Evolutionary conservation across 2,797 vertebrate genomes (phyloP).

Genomic region (Mico argentatus): DNA sequence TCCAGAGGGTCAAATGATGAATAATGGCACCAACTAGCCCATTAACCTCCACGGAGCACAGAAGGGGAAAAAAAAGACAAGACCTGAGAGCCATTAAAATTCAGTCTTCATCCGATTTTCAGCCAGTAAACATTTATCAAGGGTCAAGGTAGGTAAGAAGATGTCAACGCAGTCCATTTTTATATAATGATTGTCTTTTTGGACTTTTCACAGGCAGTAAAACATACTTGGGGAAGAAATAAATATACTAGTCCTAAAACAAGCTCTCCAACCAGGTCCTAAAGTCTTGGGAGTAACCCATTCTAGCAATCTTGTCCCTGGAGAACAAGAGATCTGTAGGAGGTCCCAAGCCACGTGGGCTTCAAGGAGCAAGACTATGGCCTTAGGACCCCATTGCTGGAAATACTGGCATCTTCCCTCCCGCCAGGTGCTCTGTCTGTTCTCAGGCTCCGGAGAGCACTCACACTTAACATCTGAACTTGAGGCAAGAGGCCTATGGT

Average conservation of each 20-base stretch:
- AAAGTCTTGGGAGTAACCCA: not conserved
- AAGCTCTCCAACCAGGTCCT: not conserved
- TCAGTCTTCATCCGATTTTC: conserved; percentile 14
- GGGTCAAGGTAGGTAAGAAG: not conserved
- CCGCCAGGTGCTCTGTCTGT: not conserved
- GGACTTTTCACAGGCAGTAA: not conserved
- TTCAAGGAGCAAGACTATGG: not conserved
- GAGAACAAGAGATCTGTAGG: not conserved
- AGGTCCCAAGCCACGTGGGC: not conserved
- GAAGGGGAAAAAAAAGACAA: not conserved
- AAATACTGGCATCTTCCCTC: not conserved
- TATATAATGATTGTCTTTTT: not conserved
- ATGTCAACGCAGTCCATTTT: not conserved
- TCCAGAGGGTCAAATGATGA: conserved; percentile 3
- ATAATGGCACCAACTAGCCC: conserved; percentile 6
- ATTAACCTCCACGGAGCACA: conserved; percentile 14
- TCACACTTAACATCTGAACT: not conserved
- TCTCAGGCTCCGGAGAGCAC: not conserved
- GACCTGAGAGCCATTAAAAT: conserved; percentile 30
- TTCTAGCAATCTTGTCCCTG: not conserved
- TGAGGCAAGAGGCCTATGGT: not conserved
- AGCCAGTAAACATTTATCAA: conserved; percentile 12
- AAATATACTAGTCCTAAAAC: not conserved
- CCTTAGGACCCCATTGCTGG: not conserved
- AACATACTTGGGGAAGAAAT: not conserved